phyloP scores from a whole-genome alignment of 2,797 vertebrate species.

The Pseudochromis fuscus region DNA sequence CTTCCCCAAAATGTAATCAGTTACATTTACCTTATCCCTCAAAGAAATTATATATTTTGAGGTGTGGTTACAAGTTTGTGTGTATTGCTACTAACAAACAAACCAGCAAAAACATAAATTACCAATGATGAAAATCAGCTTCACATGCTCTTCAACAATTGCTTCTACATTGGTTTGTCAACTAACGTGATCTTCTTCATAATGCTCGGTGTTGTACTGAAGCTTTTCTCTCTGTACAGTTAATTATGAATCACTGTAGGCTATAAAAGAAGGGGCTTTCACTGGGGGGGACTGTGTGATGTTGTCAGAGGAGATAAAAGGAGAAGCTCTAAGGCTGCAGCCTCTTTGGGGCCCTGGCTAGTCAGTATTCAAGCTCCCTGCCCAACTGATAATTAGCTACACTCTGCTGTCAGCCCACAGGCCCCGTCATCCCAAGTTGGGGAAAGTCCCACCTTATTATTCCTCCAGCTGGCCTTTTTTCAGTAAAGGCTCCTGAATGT shows the following conservation, averaged over 20 bases:
- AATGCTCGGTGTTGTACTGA: slow-evolving; percentile 35
- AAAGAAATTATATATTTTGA: too few relatives aligned
- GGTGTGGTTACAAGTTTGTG: too few relatives aligned
- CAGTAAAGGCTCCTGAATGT: slow-evolving; percentile 69
- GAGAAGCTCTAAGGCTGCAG: slow-evolving; percentile 71
- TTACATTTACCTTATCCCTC: too few relatives aligned
- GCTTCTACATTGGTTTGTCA: slow-evolving; percentile 1
- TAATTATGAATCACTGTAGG: slow-evolving; percentile 75
- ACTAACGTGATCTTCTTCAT: slow-evolving; percentile 28
- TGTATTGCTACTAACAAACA: too few relatives aligned
- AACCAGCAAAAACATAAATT: neutral
- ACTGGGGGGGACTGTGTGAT: slow-evolving; percentile 54
- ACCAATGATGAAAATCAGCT: neutral
- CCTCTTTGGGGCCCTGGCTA: slow-evolving; percentile 76
- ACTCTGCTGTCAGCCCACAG: slow-evolving; percentile 77
- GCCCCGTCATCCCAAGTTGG: slow-evolving; percentile 73
- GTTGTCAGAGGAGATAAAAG: slow-evolving; percentile 81
- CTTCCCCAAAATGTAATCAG: too few relatives aligned
- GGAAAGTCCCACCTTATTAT: slow-evolving; percentile 83
- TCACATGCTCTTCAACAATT: slow-evolving; percentile 14
- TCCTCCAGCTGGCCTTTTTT: slow-evolving; percentile 67
- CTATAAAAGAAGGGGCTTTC: slow-evolving; percentile 72
- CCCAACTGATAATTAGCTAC: slow-evolving; percentile 80
- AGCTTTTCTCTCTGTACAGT: slow-evolving; percentile 62
- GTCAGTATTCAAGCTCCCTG: slow-evolving; percentile 76